Conservation (phyloP, 2,888 invertebrate genomes). For the Hemaris fuciformis region DNA sequence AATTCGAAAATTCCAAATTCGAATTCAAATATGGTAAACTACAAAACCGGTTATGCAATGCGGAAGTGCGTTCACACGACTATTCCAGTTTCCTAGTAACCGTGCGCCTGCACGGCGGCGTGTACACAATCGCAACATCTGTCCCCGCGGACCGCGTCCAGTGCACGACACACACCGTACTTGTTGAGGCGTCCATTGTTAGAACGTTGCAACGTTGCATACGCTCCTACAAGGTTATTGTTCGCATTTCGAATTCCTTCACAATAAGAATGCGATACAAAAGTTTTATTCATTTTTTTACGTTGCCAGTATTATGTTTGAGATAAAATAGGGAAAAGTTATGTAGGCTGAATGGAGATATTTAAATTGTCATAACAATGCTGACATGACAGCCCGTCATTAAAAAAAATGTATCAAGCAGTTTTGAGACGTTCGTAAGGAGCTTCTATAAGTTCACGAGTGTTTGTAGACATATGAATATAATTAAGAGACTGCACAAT, state of each 20-base stretch:
- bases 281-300: not conserved
- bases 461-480: no score
- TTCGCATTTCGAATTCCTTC: not conserved
- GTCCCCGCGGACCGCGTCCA: not conserved
- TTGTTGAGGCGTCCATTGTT: not conserved
- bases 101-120: no score
- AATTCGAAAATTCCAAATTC: not conserved
- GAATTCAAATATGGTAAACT: not conserved
- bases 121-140: slow-evolving; percentile 4
- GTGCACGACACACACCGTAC: not conserved
- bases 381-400: not conserved
- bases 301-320: not conserved
- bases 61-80: slow-evolving; percentile 66
- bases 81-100: slow-evolving; percentile 57
- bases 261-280: not conserved
- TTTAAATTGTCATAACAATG: slow-evolving; percentile 7
- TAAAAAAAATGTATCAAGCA: not conserved
- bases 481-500: no score
- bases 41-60: slow-evolving; percentile 59
- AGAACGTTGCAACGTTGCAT: not conserved
- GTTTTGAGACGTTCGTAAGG: not conserved
- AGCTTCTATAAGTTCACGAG: not conserved
- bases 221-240: slow-evolving; percentile 2
- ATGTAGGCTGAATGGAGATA: not conserved
- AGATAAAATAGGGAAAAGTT: not conserved